Base-by-base conservation (phyloP, 1,140 invertebrate genomes). In the Drosophila littoralis region DNA sequence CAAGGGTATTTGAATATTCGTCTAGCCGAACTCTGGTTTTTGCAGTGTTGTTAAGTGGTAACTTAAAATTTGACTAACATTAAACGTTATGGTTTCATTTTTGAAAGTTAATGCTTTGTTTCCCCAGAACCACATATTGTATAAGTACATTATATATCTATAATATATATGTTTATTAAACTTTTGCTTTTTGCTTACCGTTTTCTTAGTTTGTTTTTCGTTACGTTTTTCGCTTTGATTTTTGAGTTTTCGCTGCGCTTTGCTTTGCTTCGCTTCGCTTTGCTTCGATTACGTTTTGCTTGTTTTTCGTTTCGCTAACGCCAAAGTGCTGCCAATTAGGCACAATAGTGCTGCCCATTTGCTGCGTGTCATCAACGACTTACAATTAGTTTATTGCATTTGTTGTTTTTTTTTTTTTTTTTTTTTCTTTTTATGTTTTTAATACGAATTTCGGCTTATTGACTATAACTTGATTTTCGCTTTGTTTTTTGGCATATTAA, bases 111-210 rank as follows among this genome's bases (percentile, higher is more conserved):
- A 85, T 75, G 78, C 69, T 77, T 88, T 88, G 83, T 88, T 88
- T 88, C 83, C 83, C 83, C 79, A 89, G 83, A 88, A 88, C 83
- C 83, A 76, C 81, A 61, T 77, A 76, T 83, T 72, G 59, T 63
- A 59, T 59, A 67, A 43, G 50, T 57, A 54, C 12, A 52, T 17
- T 8, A 50, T 58, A 51, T 48, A 36, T 50, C 48, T 28, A 43
- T 55, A 22, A 57, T 55, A 28, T 38, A 36, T 59, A 13, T 45
- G 9, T 51, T 50, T 51, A 13, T 32, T 40, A 6, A 35, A 17
- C 32, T 64, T 38, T 42, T 43, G 17, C 61, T 52, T 52, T 38
- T 42, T 43, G 17, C 61, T 64, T 52, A 45, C 38, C 36, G 6
- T 22, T 45, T 13, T 46, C 8, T 36, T 65, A 15, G 36, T 65